phyloP scores from a whole-genome alignment of 2,113 vertebrate species.

The Catagonus wagneri region DNA sequence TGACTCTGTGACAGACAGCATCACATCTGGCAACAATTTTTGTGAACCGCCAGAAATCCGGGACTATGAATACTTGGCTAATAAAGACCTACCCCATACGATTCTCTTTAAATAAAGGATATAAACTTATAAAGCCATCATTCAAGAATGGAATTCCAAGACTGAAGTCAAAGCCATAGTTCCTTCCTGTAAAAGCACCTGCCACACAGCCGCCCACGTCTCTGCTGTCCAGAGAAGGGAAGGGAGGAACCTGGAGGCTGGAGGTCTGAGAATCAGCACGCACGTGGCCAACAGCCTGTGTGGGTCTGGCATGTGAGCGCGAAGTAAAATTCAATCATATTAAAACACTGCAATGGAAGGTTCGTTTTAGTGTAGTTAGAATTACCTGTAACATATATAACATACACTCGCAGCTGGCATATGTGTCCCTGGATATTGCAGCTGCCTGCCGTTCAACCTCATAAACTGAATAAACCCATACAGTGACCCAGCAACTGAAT shows the following conservation, averaged over 20 bases:
- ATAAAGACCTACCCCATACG: neutral
- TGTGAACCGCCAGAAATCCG: neutral
- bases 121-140: neutral
- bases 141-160: neutral
- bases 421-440: neutral
- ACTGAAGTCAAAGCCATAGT: neutral
- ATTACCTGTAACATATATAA: neutral
- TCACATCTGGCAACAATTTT: neutral
- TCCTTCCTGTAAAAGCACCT: neutral
- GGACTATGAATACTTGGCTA: neutral
- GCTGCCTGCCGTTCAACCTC: neutral
- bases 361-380: neutral
- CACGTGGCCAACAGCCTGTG: too few species aligned
- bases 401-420: neutral
- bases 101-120: neutral
- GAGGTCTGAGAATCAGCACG: neutral
- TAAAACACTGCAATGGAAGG: neutral
- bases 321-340: neutral
- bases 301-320: neutral
- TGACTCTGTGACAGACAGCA: neutral
- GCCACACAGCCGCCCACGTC: neutral
- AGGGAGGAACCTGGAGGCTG: neutral
- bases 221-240: neutral
- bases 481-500: neutral
- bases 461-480: neutral